Conservation (phyloP, 2,888 invertebrate genomes). For the Drosophila austrosaltans region DNA sequence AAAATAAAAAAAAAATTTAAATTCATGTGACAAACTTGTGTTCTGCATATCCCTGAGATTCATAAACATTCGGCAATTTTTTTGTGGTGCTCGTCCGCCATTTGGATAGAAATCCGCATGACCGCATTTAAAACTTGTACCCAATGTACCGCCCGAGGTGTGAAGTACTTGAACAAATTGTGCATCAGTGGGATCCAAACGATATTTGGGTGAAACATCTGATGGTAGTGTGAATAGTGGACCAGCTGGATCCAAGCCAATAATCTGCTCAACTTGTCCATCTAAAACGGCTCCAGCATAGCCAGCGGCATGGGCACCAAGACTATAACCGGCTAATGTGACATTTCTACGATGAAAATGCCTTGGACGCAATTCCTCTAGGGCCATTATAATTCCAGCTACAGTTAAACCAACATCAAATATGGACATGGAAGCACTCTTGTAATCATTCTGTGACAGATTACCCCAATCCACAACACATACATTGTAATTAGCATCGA, state of each 20-base stretch:
- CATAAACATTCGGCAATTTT: slow-evolving; percentile 76
- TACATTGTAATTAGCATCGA: slow-evolving; percentile 76
- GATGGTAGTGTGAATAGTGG: slow-evolving; percentile 82
- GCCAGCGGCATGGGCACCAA: slow-evolving; percentile 83
- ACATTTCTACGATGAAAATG: slow-evolving; percentile 77
- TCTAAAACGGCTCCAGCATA: slow-evolving; percentile 79
- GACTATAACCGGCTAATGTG: slow-evolving; percentile 82
- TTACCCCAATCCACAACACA: slow-evolving; percentile 83
- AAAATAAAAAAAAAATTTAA: not conserved
- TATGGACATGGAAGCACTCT: slow-evolving; percentile 80
- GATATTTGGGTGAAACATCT: slow-evolving; percentile 76
- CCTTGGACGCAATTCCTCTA: slow-evolving; percentile 71
- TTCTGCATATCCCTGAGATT: slow-evolving; percentile 74
- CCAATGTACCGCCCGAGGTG: slow-evolving; percentile 81
- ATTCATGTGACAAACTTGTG: slow-evolving; percentile 70
- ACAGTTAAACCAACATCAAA: slow-evolving; percentile 82
- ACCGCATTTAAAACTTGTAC: slow-evolving; percentile 79
- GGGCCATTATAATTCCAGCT: slow-evolving; percentile 78
- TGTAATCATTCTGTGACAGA: slow-evolving; percentile 80
- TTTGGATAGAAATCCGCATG: slow-evolving; percentile 83
- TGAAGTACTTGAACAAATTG: slow-evolving; percentile 82
- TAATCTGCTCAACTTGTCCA: slow-evolving; percentile 81
- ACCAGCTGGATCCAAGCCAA: slow-evolving; percentile 83
- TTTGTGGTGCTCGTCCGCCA: slow-evolving; percentile 81
- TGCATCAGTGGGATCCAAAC: slow-evolving; percentile 80